phyloP scores from a whole-genome alignment of 2,888 invertebrate species.

The Platycnemis pennipes region DNA sequence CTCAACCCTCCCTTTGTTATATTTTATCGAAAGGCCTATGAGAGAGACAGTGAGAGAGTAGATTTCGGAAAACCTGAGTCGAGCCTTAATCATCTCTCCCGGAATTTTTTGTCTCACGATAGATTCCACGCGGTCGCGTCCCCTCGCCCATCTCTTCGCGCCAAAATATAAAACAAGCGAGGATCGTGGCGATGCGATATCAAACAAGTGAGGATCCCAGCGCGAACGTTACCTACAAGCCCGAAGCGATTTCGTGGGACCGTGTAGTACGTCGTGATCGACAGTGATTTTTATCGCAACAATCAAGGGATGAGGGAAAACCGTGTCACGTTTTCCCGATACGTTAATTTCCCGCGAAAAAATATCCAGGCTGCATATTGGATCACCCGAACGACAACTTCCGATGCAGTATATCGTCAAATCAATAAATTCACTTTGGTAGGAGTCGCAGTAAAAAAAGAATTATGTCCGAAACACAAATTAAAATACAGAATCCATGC shows the following conservation, averaged over 20 bases:
- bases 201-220: not conserved
- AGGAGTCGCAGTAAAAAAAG: not conserved
- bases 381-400: not conserved
- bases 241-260: not conserved
- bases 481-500: not conserved
- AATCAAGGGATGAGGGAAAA: not conserved
- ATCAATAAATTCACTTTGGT: not conserved
- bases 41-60: not conserved
- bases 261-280: not conserved
- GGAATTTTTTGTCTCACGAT: not conserved
- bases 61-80: not conserved
- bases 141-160: not conserved
- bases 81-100: not conserved
- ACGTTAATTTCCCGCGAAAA: not conserved
- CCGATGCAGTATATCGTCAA: not conserved
- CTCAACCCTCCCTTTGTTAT: not conserved
- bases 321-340: not conserved
- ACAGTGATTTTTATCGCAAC: not conserved
- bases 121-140: not conserved
- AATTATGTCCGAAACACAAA: not conserved
- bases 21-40: not conserved
- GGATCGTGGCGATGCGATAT: too few species aligned
- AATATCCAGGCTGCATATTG: not conserved
- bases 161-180: not conserved
- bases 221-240: not conserved